phyloP scores from a whole-genome alignment of 2,888 invertebrate genomes.

The Loripinus fragilis region DNA sequence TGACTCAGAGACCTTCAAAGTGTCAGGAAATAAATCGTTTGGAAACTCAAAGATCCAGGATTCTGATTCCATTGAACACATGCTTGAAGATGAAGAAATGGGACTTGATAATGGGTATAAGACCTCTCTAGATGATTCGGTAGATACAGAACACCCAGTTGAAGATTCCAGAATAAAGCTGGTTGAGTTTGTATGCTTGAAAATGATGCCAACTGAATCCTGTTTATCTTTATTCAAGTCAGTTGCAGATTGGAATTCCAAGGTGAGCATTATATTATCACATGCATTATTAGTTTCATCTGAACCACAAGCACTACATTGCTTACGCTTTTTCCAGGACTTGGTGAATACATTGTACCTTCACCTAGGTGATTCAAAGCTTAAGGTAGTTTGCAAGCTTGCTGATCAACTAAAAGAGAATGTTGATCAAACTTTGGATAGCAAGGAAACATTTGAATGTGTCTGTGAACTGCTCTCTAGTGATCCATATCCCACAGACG shows the following conservation, averaged over 20 bases:
- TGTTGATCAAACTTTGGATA: neutral
- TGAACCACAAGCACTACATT: neutral
- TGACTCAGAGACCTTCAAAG: too few species aligned
- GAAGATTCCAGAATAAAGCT: neutral
- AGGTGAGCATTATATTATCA: neutral
- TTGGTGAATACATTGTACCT: neutral
- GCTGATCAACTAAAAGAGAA: neutral
- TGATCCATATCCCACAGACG: neutral
- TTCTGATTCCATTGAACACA: too few species aligned
- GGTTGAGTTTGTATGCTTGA: neutral
- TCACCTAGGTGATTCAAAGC: neutral
- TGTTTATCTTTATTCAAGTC: neutral
- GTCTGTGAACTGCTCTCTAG: neutral
- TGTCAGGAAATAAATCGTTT: too few species aligned
- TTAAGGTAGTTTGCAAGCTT: neutral
- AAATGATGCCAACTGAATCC: neutral
- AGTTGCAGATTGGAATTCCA: neutral
- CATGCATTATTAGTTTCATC: neutral
- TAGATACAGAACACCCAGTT: too few species aligned
- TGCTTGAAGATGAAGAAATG: too few species aligned
- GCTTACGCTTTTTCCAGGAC: neutral
- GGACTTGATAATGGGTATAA: too few species aligned
- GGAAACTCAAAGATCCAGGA: too few species aligned
- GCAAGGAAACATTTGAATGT: neutral
- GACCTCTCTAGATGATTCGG: too few species aligned